Conservation (phyloP, 2,888 invertebrate genomes). For the Pseudolycoriella hygida region DNA sequence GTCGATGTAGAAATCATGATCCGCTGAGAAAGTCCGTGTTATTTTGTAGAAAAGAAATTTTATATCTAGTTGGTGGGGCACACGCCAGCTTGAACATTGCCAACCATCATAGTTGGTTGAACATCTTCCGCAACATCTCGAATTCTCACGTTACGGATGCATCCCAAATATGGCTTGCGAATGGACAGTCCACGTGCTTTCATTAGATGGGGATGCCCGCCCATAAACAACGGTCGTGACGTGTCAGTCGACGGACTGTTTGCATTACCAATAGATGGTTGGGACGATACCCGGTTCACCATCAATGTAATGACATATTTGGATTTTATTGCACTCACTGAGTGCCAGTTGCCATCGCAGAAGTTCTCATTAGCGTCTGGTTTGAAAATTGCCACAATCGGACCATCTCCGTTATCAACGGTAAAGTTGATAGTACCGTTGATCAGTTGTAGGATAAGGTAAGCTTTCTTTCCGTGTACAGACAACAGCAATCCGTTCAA, state of each 20-base stretch:
- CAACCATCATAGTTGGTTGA: constrained; percentile 40
- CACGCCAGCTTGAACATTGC: constrained; percentile 57
- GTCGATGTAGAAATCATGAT: no score
- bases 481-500: constrained; percentile 71
- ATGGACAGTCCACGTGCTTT: constrained; percentile 48
- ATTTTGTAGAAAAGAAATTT: no score
- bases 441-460: constrained; percentile 69
- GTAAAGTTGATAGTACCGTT: constrained; percentile 70
- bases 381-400: constrained; percentile 53
- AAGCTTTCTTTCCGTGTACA: constrained; percentile 69
- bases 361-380: constrained; percentile 48
- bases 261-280: constrained; percentile 49
- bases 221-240: constrained; percentile 72
- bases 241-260: constrained; percentile 56
- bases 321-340: constrained; percentile 64
- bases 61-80: constrained; percentile 55
- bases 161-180: constrained; percentile 57
- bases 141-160: constrained; percentile 53
- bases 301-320: constrained; percentile 76
- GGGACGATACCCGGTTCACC: constrained; percentile 50
- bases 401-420: constrained; percentile 65
- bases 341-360: constrained; percentile 94
- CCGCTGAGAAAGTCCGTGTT: no score
- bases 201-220: constrained; percentile 54
- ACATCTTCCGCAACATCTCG: constrained; percentile 33